Conservation (phyloP, 2,113 vertebrate species). For the Hyla sarda region DNA sequence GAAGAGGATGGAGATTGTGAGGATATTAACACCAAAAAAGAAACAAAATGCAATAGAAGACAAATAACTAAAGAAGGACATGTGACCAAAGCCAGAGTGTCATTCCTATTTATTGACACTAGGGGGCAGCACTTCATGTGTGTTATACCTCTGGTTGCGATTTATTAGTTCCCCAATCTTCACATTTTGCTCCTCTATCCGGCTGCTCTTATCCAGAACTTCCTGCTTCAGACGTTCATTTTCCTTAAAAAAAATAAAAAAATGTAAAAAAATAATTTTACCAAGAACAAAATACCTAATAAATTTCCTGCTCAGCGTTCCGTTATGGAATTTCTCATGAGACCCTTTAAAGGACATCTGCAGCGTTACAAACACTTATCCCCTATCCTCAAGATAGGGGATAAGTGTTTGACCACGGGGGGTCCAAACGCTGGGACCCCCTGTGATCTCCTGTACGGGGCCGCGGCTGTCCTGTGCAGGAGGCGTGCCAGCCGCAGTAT, state of each 20-base stretch:
- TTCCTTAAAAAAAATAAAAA: constrained; percentile 75
- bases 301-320: too few species aligned
- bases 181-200: constrained; percentile 93
- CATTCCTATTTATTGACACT: not conserved
- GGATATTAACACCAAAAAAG: not conserved
- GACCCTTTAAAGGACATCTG: too few species aligned
- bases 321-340: too few species aligned
- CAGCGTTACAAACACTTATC: too few species aligned
- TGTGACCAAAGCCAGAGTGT: not conserved
- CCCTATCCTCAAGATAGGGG: too few species aligned
- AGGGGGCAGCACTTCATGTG: not conserved
- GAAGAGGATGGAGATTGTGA: too few species aligned
- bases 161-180: constrained; percentile 94
- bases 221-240: constrained; percentile 97
- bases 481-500: too few species aligned
- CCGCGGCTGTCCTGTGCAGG: too few species aligned
- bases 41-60: not conserved
- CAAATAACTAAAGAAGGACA: not conserved
- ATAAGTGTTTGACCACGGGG: too few species aligned
- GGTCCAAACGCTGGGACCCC: too few species aligned
- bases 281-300: not conserved
- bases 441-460: too few species aligned
- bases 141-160: constrained; percentile 90
- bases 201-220: constrained; percentile 91
- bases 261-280: too few species aligned